These are phyloP conservation scores for Mimachlamys varia DNA, from an alignment of 2,888 invertebrate species.

Conservation along the genomic window DNA sequence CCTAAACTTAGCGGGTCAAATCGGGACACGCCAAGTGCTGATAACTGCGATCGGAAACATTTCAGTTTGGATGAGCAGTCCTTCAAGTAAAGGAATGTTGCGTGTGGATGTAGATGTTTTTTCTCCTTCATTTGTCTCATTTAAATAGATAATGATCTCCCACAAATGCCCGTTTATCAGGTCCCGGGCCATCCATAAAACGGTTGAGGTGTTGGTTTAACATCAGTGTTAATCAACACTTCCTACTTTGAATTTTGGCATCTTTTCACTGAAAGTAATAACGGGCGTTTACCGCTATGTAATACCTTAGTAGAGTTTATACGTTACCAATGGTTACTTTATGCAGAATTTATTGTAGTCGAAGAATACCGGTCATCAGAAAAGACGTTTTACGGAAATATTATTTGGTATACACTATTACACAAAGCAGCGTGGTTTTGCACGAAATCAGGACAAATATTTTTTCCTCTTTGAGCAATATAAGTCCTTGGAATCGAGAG, in stretches of 20 bases:
- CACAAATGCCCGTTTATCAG: neutral
- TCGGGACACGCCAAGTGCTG: neutral
- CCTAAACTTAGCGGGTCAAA: neutral
- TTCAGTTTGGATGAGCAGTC: neutral
- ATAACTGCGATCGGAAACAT: neutral
- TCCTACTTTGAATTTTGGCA: neutral
- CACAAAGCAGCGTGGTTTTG: too few species aligned
- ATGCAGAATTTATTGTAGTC: too few species aligned
- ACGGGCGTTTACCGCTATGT: neutral
- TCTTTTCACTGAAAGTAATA: neutral
- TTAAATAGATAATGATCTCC: neutral
- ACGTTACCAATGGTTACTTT: too few species aligned
- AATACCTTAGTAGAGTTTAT: too few species aligned
- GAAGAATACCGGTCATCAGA: too few species aligned
- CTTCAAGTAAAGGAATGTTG: neutral
- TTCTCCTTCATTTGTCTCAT: neutral
- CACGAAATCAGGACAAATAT: too few species aligned
- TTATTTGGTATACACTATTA: too few species aligned
- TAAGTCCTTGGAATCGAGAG: too few species aligned
- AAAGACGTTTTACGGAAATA: too few species aligned
- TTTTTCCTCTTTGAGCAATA: too few species aligned
- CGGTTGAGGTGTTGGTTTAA: neutral
- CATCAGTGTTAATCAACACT: neutral
- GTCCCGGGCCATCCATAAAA: neutral
- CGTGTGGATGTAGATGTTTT: neutral